These are phyloP conservation scores for Sebastes paucispinis DNA, from an alignment of 2,797 vertebrate species.

Conservation along the genomic window DNA sequence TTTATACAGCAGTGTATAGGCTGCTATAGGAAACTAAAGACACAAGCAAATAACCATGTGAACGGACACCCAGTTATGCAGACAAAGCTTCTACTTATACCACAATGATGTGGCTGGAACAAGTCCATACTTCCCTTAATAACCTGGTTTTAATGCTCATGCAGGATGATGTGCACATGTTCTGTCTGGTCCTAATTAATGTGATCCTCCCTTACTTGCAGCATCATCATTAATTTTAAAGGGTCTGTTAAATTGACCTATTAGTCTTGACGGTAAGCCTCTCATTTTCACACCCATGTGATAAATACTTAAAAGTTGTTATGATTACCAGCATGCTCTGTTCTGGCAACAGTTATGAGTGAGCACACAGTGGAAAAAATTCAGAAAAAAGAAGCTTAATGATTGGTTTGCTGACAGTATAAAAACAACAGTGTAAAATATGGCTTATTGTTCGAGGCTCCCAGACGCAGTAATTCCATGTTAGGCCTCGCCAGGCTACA, in stretches of 20 bases:
- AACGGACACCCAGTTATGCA: background rate
- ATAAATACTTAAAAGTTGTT: conserved; percentile 25
- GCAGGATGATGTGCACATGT: background rate
- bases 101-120: background rate
- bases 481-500: conserved; percentile 30
- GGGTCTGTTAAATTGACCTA: conserved; percentile 32
- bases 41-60: background rate
- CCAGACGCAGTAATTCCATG: conserved; percentile 43
- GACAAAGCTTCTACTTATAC: background rate
- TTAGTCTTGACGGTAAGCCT: conserved; percentile 1
- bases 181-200: background rate
- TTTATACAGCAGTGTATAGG: conserved; percentile 21
- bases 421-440: conserved; percentile 38
- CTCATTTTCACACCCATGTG: conserved; percentile 36
- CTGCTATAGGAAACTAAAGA: background rate
- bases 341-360: background rate
- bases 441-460: conserved; percentile 38
- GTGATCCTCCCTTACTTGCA: background rate
- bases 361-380: conserved; percentile 12
- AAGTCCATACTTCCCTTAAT: conserved; percentile 11
- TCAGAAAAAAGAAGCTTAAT: conserved; percentile 14
- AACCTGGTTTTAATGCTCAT: background rate
- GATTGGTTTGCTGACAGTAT: conserved; percentile 21
- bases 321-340: background rate
- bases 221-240: conserved; percentile 24